Percentiles rank a stretch among this genome's conserved stretches.
phyloP scores from a whole-genome alignment of 2,113 vertebrate genomes.

The Himantopus leucocephalus region DNA sequence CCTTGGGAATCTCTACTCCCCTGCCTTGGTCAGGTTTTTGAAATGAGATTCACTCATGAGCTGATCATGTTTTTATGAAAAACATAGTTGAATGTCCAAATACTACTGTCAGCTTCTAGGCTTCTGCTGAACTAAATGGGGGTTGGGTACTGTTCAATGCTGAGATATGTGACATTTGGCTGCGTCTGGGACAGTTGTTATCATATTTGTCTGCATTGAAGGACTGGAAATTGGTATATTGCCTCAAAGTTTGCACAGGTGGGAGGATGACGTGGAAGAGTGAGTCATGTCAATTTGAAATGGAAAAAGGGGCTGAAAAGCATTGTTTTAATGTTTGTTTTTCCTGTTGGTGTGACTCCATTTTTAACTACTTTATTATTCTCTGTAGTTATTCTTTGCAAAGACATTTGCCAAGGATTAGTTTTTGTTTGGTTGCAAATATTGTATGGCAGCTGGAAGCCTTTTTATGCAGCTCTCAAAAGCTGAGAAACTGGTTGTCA shows the following conservation, averaged over 20 bases:
- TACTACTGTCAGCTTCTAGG: not conserved
- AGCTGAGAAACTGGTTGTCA: conserved; percentile 60
- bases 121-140: not conserved
- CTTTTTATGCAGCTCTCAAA: conserved; percentile 31
- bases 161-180: not conserved
- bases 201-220: not conserved
- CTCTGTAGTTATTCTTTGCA: conserved; percentile 31
- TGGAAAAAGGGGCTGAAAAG: not conserved
- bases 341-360: not conserved
- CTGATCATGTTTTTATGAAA: not conserved
- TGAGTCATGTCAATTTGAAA: not conserved
- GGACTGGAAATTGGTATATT: not conserved
- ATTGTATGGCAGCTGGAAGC: conserved; percentile 53
- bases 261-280: not conserved
- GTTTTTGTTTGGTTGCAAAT: conserved; percentile 55
- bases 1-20: not conserved
- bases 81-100: not conserved
- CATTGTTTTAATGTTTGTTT: conserved; percentile 20
- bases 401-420: conserved; percentile 55
- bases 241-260: conserved; percentile 36
- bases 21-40: not conserved
- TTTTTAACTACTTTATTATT: conserved; percentile 46
- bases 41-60: not conserved
- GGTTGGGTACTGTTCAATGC: not conserved
- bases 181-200: not conserved